Conservation (phyloP, 2,888 invertebrate species). For the Eilema sororculum region DNA sequence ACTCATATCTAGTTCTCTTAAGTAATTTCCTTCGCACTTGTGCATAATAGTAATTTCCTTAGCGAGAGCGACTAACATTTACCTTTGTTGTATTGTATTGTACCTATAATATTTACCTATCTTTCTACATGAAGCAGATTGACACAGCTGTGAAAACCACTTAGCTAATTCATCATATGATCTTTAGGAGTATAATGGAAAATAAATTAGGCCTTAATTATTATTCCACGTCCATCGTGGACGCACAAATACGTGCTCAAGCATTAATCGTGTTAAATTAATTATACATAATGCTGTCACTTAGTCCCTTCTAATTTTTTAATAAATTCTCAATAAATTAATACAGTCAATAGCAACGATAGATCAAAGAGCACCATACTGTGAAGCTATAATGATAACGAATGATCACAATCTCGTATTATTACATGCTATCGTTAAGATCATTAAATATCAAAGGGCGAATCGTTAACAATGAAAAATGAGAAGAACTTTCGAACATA, state of each 20-base stretch:
- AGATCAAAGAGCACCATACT: conserved; percentile 73
- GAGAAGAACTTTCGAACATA: conserved; percentile 53
- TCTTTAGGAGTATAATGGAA: not conserved
- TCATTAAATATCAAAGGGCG: conserved; percentile 62
- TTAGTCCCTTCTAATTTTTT: conserved; percentile 45
- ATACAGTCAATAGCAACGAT: conserved; percentile 62
- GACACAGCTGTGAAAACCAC: not conserved
- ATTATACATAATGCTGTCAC: conserved; percentile 38
- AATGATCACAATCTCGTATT: conserved; percentile 63
- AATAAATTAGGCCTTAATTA: not conserved
- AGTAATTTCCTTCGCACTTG: no score
- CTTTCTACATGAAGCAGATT: not conserved
- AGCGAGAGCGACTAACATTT: no score
- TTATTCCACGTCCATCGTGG: conserved; percentile 1
- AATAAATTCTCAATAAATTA: conserved; percentile 53
- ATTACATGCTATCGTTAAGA: conserved; percentile 69
- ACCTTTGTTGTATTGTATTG: no score
- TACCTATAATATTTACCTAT: no score
- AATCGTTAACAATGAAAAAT: conserved; percentile 69
- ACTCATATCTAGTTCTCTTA: not conserved
- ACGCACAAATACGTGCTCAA: not conserved
- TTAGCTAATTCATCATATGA: not conserved
- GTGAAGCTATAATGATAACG: conserved; percentile 65
- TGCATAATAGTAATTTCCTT: no score
- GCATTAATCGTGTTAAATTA: conserved; percentile 35